Conservation (phyloP, 2,113 vertebrate species). For the Noturus placidus region DNA sequence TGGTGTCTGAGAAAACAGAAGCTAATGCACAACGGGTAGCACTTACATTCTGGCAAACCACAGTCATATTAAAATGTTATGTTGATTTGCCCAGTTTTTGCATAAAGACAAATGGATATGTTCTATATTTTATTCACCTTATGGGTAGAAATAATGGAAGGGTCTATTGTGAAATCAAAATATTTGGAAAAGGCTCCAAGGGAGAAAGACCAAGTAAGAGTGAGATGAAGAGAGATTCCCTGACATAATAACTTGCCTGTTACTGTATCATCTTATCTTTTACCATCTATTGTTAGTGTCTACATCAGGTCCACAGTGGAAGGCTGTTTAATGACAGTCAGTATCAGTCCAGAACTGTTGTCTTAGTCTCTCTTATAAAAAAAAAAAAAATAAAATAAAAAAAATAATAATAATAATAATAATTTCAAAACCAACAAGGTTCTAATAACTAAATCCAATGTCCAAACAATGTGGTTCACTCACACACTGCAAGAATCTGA, state of each 20-base stretch:
- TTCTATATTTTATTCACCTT: neutral
- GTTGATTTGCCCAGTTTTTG: neutral
- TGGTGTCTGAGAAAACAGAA: neutral
- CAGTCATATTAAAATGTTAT: neutral
- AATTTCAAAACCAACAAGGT: too few species aligned
- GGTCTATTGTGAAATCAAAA: constrained; percentile 6
- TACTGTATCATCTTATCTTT: constrained; percentile 9
- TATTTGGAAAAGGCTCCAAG: neutral
- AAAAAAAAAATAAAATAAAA: neutral
- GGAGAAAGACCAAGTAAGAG: neutral
- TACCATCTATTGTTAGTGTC: neutral
- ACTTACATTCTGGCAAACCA: constrained; percentile 2
- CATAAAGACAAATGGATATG: constrained; percentile 3
- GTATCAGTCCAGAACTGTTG: neutral
- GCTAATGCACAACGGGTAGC: neutral
- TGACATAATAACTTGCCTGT: constrained; percentile 30
- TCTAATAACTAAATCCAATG: constrained; percentile 5
- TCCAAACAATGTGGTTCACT: constrained; percentile 41
- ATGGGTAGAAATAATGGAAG: neutral
- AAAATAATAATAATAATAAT: too few species aligned
- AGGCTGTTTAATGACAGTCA: neutral
- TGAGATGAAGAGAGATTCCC: constrained; percentile 35
- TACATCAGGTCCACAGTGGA: neutral
- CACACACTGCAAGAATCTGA: constrained; percentile 41
- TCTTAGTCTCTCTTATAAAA: neutral